A percentile compares a stretch with the other conserved stretches of the same genome.
phyloP scores from a whole-genome alignment of 1,140 invertebrate species.

The Drosophila teissieri region DNA sequence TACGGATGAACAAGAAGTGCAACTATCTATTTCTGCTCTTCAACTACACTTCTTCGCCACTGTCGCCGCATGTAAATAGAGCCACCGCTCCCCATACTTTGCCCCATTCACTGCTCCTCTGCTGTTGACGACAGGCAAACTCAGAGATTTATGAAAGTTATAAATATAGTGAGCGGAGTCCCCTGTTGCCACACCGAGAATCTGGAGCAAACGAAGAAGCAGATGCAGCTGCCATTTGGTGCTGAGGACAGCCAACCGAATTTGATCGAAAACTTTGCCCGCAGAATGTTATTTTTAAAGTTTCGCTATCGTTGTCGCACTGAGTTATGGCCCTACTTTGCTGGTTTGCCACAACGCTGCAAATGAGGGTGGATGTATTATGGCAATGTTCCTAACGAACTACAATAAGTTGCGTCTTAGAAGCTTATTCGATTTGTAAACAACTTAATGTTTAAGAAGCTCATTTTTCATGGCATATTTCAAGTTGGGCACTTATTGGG shows the following conservation, averaged over 20 bases:
- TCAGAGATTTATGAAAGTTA: slow-evolving; percentile 57
- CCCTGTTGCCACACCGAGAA: slow-evolving; percentile 8
- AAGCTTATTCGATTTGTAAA: not conserved
- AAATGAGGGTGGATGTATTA: not conserved
- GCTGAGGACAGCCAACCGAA: slow-evolving; percentile 22
- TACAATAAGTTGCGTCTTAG: not conserved
- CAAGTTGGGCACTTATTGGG: too few species aligned
- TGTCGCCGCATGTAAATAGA: slow-evolving; percentile 42
- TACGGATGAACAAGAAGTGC: slow-evolving; percentile 28
- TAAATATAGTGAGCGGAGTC: slow-evolving; percentile 39
- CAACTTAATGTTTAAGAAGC: too few species aligned
- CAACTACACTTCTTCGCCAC: slow-evolving; percentile 36
- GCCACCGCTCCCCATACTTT: not conserved
- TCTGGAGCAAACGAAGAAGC: slow-evolving; percentile 48
- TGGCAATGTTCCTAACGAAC: too few species aligned
- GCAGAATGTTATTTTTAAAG: slow-evolving; percentile 34
- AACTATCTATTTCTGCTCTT: slow-evolving; percentile 34
- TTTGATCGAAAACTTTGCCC: slow-evolving; percentile 41
- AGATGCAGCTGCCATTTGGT: slow-evolving; percentile 25
- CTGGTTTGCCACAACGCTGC: not conserved
- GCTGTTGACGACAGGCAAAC: slow-evolving; percentile 56
- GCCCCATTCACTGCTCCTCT: not conserved
- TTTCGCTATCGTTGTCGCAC: slow-evolving; percentile 17
- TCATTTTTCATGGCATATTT: too few species aligned
- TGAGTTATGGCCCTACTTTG: slow-evolving; percentile 10